Conservation (phyloP, 2,113 vertebrate genomes). For the Petrocephalus zakoni region DNA sequence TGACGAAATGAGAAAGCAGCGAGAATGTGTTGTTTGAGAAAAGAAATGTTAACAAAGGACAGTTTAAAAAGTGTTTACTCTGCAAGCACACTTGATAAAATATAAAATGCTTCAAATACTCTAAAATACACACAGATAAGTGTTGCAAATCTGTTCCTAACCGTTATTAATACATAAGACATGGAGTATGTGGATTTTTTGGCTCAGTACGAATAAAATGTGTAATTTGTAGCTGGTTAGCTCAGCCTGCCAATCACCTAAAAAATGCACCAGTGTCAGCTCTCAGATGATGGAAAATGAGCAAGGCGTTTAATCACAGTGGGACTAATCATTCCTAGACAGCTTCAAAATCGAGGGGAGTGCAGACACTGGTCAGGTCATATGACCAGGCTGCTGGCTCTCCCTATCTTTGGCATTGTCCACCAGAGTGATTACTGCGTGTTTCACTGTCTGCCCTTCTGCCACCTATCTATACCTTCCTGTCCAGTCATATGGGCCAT, state of each 20-base stretch:
- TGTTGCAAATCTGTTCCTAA: neutral
- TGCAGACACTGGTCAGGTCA: conserved; percentile 30
- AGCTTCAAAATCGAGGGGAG: neutral
- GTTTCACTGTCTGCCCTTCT: conserved; percentile 33
- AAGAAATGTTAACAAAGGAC: neutral
- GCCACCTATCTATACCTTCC: conserved; percentile 34
- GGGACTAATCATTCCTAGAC: neutral
- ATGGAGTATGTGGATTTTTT: neutral
- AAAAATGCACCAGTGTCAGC: neutral
- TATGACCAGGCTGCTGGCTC: neutral
- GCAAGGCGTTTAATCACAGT: neutral
- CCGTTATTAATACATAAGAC: neutral
- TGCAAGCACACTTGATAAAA: neutral
- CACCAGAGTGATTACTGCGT: conserved; percentile 42
- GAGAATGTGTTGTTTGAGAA: neutral
- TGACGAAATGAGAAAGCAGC: neutral
- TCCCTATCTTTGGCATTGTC: conserved; percentile 41
- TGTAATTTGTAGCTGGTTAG: neutral
- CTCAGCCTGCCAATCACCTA: neutral
- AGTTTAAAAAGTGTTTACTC: neutral
- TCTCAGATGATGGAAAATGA: conserved; percentile 1
- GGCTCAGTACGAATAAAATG: neutral
- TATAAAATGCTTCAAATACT: neutral
- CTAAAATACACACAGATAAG: neutral
- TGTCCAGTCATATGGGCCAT: neutral